Evolutionary conservation across 2,888 invertebrate genomes (phyloP), one percentile per base, ranked within the genome.

Genomic region (Acholoe squamosa): DNA sequence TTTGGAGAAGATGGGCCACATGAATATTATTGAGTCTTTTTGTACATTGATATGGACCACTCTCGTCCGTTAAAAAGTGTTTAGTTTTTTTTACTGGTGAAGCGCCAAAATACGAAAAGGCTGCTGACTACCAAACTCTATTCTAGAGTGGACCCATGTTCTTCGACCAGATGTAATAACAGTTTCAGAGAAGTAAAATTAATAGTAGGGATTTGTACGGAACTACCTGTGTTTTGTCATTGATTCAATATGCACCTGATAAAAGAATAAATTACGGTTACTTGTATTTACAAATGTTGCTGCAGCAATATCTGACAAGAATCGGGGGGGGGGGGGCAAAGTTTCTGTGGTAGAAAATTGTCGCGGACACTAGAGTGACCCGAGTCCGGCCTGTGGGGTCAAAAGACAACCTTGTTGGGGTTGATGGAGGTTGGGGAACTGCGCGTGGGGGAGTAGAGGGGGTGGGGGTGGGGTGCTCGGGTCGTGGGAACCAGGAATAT

Each of bases 121-220:
- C 61, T 14, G 61, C 61, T 61, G 61, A 61, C 7, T n/a, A 14
- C 61, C 19, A n/a, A 61, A 14, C 61, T 61, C 61, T 61, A 19
- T 12, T 3, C 19, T 61, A 61, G 61, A 61, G 61, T 61, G 3
- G 61, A 61, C 61, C 71, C 31, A 28, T 71, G 31, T 71, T 71
- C 31, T 28, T 86, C 54, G 52, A 56, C 52, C 51, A 86, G 28
- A 25, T 54, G 52, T 52, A 54, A 54, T 25, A 86, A 54, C n/a
- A 52, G 3, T 86, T 31, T 86, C 19, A 28, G 52, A 54, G 52
- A 52, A 86, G 86, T 86, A 86, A 86, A 86, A 31, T 54, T 86
- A 86, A 86, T 33, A 86, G 86, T 86, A 84, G 84, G n/a, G 43
- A 84, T 84, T 84, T 84, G 84, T 84, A 84, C 84, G 51, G 10